Base-by-base conservation (phyloP, 1,140 invertebrate genomes). In the Panagrolaimus sp. region DNA sequence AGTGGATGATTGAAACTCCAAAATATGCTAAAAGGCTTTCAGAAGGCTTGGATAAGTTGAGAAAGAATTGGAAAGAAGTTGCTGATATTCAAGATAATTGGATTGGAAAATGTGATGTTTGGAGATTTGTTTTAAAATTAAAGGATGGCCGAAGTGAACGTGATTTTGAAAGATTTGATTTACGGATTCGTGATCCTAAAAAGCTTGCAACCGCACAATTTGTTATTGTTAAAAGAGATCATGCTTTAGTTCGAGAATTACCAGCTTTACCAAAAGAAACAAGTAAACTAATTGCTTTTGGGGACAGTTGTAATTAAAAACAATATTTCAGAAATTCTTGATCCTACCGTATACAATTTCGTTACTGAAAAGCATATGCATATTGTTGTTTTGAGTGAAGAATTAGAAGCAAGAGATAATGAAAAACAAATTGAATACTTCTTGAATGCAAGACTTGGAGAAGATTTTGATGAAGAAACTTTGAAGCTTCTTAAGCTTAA, bases 1-100 rank as follows among this genome's bases (percentile, higher is more conserved):
- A 98, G 80, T 99, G 96, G 96, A 97, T 93, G 83, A 88, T 99
- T 66, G 89, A 88, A 84, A 95, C 92, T 0, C 93, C 92, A 61
- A 88, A 88, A 67, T 96, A 91, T 86, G 90, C 93, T 1, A 88
- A 94, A 85, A 73, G 78, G 31, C 77, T 90, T 5, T 77, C 87
- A 72, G 88, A 92, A 67, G 91, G 91, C 9, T 84, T 96, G 48
- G 81, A 88, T 70, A 88, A 89, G 84, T 83, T 69, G 53, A 42
- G 73, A 64, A 76, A 84, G 5, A 79, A 87, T 63, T 89, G 89
- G 89, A 87, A 86, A 71, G 92, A 97, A 83, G 89, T 98, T 23
- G 89, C 90, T 38, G 89, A 90, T 75, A 84, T 96, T 66, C 96
- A 99, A 85, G 88, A 89, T 73, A 88, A 95, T 83, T 98, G 96